Percentiles rank a stretch among this genome's conserved stretches.
Evolutionary conservation across 2,113 vertebrate species (phyloP).

Genomic region (Holacanthus passer): DNA sequence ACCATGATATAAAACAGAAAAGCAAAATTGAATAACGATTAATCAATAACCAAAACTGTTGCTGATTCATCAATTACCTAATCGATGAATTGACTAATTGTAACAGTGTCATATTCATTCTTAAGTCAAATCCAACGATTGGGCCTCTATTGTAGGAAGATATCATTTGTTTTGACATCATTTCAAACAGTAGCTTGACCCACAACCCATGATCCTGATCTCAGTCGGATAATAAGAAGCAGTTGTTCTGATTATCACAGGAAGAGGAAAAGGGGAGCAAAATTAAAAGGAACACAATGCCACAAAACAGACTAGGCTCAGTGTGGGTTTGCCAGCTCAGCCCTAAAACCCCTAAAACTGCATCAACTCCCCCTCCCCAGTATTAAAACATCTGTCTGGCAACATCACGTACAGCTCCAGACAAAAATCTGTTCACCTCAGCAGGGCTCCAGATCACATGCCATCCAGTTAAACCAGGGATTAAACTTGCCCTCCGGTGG

Average conservation of each 20-base stretch:
- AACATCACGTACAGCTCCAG: conserved; percentile 42
- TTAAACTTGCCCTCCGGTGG: conserved; percentile 53
- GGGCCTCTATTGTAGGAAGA: not conserved
- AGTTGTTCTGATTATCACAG: not conserved
- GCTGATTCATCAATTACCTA: not conserved
- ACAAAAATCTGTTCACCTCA: conserved; percentile 73
- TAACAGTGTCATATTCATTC: too few species aligned
- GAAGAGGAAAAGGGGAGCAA: not conserved
- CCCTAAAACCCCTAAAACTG: conserved; percentile 34
- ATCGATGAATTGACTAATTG: not conserved
- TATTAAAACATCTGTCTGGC: conserved; percentile 61
- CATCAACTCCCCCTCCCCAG: conserved; percentile 14
- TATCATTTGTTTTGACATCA: not conserved
- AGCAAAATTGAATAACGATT: not conserved
- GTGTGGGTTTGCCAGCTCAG: conserved; percentile 4
- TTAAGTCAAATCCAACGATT: not conserved
- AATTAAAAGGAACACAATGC: conserved; percentile 1
- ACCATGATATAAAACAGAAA: not conserved
- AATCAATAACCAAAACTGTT: too few species aligned
- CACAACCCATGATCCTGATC: not conserved
- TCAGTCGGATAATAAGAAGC: not conserved
- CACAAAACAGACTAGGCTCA: not conserved
- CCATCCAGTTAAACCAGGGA: conserved; percentile 61
- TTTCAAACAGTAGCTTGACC: not conserved
- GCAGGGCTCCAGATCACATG: conserved; percentile 67